phyloP scores from a whole-genome alignment of 2,113 vertebrate genomes.

The Neotragus moschatus region DNA sequence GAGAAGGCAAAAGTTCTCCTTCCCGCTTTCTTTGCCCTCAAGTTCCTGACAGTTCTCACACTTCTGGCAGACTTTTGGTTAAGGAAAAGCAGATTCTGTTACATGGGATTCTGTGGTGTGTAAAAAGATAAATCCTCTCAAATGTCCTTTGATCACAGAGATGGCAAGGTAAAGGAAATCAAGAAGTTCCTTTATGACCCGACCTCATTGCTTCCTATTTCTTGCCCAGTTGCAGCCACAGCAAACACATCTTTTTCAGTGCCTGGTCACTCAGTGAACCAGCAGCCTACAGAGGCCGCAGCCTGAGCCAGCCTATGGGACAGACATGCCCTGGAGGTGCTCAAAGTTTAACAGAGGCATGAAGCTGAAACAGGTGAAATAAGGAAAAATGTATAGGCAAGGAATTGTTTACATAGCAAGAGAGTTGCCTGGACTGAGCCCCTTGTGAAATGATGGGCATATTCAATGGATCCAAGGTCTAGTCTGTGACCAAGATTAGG shows the following conservation, averaged over 20 bases:
- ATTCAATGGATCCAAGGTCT: not conserved
- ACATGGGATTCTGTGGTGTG: not conserved
- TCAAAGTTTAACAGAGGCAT: not conserved
- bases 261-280: not conserved
- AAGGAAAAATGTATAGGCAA: not conserved
- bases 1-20: constrained; percentile 43
- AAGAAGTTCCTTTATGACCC: not conserved
- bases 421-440: not conserved
- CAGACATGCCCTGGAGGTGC: not conserved
- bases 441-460: not conserved
- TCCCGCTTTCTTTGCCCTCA: constrained; percentile 33
- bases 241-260: not conserved
- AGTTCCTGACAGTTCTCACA: not conserved
- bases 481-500: not conserved
- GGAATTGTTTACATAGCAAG: not conserved
- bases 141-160: constrained; percentile 14
- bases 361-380: not conserved
- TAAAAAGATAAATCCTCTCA: not conserved
- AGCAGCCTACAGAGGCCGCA: not conserved
- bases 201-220: not conserved
- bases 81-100: constrained; percentile 5
- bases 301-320: not conserved
- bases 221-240: not conserved
- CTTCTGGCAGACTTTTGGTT: not conserved
- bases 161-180: not conserved